A percentile compares a stretch with the other conserved stretches of the same genome.
These are phyloP conservation scores for Hermaeophaga mercurialis DNA, from an alignment of 2,888 invertebrate species.

Conservation along the genomic window DNA sequence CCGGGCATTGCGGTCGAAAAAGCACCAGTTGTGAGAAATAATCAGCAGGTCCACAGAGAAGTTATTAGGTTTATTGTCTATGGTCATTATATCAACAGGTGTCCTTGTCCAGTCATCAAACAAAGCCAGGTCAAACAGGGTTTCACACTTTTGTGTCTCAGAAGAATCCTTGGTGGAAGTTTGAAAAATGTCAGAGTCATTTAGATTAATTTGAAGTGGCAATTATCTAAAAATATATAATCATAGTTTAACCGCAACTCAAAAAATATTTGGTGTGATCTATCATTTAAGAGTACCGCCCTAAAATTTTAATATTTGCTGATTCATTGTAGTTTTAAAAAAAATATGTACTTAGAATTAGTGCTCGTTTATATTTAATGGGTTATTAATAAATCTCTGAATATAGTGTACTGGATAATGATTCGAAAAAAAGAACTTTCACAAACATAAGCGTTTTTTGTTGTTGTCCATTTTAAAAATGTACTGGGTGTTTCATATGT, in stretches of 20 bases:
- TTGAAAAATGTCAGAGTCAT: constrained; percentile 20
- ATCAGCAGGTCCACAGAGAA: constrained; percentile 25
- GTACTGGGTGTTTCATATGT: too few species aligned
- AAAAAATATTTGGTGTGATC: constrained; percentile 5
- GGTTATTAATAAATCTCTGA: too few species aligned
- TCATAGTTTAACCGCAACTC: constrained; percentile 16
- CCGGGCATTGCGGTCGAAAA: constrained; percentile 18
- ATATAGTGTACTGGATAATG: too few species aligned
- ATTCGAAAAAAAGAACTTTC: too few species aligned
- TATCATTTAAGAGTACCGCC: constrained; percentile 3
- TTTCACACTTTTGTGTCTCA: constrained; percentile 20
- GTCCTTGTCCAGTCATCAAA: constrained; percentile 21
- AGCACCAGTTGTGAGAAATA: constrained; percentile 25
- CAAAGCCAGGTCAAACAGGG: constrained; percentile 7
- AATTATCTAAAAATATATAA: constrained; percentile 16
- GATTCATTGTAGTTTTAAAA: neutral
- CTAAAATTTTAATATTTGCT: neutral
- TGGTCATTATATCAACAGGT: constrained; percentile 19
- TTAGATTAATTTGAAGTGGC: constrained; percentile 18
- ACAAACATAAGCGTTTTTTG: too few species aligned
- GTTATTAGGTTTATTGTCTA: constrained; percentile 15
- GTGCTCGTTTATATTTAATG: too few species aligned
- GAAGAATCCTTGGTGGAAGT: neutral
- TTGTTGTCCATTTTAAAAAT: too few species aligned
- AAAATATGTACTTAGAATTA: too few species aligned